Percentiles rank a stretch among this genome's conserved stretches.
Evolutionary conservation across 1,140 invertebrate species (phyloP).

Genomic region (Drosophila virilis): DNA sequence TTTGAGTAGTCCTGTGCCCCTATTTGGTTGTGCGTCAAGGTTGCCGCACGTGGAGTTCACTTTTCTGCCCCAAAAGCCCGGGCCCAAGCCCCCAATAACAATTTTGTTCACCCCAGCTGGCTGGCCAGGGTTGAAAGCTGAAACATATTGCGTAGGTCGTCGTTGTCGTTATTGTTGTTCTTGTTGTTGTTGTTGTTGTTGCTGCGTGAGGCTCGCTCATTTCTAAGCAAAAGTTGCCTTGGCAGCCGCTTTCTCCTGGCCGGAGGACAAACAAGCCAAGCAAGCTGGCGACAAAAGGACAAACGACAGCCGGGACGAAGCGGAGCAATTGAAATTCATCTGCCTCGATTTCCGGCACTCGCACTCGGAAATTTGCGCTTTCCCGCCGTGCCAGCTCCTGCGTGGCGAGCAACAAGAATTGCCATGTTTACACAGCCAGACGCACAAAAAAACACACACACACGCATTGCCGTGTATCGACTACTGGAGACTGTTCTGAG

Average conservation of each 20-base stretch:
- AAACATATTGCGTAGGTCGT: conserved; percentile 81
- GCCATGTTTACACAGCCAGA: conserved; percentile 47
- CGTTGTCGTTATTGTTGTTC: conserved; percentile 22
- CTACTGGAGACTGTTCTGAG: conserved; percentile 4
- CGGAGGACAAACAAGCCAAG: conserved; percentile 54
- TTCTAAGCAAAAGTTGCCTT: conserved; percentile 63
- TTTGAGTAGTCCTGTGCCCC: conserved; percentile 3
- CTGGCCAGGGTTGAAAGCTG: conserved; percentile 62
- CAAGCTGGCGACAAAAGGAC: conserved; percentile 22
- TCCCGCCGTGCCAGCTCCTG: conserved; percentile 34
- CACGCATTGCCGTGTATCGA: background rate
- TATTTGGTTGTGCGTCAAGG: conserved; percentile 37
- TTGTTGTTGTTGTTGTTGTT: conserved; percentile 27
- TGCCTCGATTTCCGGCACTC: conserved; percentile 67
- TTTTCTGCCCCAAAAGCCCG: background rate
- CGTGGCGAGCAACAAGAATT: conserved; percentile 48
- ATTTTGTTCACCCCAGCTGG: conserved; percentile 36
- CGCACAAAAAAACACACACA: conserved; percentile 4
- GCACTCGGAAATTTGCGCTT: conserved; percentile 53
- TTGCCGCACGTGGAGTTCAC: conserved; percentile 39
- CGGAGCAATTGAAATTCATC: conserved; percentile 74
- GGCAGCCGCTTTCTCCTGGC: conserved; percentile 56
- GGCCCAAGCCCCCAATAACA: conserved; percentile 13
- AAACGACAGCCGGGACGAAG: conserved; percentile 37
- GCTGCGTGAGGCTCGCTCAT: conserved; percentile 63